Evolutionary conservation across 2,113 vertebrate species (phyloP).

Genomic region (Tonatia bakeri): DNA sequence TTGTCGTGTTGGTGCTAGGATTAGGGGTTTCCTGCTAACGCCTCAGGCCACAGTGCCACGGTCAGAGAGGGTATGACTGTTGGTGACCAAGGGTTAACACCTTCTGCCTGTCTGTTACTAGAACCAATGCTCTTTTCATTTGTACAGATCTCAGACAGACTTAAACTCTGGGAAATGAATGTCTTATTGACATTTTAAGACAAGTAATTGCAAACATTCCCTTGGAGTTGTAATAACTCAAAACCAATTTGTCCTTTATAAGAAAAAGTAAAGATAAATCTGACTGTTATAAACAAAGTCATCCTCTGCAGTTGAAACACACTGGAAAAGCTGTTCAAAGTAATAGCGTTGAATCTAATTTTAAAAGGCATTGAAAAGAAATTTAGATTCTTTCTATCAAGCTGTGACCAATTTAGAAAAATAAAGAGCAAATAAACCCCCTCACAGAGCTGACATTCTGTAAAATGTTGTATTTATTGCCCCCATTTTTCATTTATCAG

Average conservation of each 20-base stretch:
- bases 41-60: neutral
- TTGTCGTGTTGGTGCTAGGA: neutral
- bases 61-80: neutral
- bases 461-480: constrained; percentile 43
- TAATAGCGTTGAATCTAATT: constrained; percentile 49
- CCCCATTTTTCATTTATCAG: constrained; percentile 17
- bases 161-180: constrained; percentile 61
- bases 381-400: constrained; percentile 37
- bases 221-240: constrained; percentile 40
- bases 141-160: constrained; percentile 51
- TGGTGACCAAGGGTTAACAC: neutral
- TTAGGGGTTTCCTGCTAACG: neutral
- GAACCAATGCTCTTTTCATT: constrained; percentile 31
- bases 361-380: constrained; percentile 48
- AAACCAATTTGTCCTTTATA: constrained; percentile 57
- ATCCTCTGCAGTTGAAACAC: constrained; percentile 19
- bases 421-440: constrained; percentile 48
- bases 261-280: constrained; percentile 51
- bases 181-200: constrained; percentile 49
- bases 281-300: constrained; percentile 52
- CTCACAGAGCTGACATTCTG: neutral
- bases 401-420: constrained; percentile 56
- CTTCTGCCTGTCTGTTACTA: neutral
- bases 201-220: constrained; percentile 57
- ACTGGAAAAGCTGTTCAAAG: constrained; percentile 30